Evolutionary conservation across 2,888 invertebrate species (phyloP), one percentile per base, ranked within the genome.

Genomic region (Callosobruchus maculatus): DNA sequence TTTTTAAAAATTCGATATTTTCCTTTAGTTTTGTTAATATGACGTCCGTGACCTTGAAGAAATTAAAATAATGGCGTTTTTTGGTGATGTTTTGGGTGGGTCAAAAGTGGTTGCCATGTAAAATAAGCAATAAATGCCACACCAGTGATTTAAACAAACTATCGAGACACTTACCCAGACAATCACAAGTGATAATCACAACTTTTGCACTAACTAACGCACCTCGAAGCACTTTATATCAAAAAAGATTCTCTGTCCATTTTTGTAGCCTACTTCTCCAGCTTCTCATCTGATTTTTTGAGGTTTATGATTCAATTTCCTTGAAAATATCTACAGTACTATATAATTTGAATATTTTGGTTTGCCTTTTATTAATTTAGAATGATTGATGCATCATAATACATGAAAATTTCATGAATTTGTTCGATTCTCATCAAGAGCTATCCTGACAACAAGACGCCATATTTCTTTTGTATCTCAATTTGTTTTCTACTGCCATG

Each of bases 401-500:
- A 84, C 86, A 86, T 86, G 80, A 81, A 82, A 83, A 83, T 82
- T 80, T 82, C 82, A 75, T 78, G 82, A 85, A 85, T 84, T 83
- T 49, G 49, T 49, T 75, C 77, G 75, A 79, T 78, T 82, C 81
- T 82, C 80, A 81, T 81, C 81, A 80, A 81, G 80, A 84, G 82
- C 84, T 82, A 81, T 86, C 86, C 86, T 84, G 81, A 83, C 83
- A 82, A 84, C 83, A 81, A 81, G 82, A 85, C 86, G 86, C 87
- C 87, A 87, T 87, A 84, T 83, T 83, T 79, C 77, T 79, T 77
- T 76, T 73, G 77, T 75, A n/a, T 78, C 77, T 77, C 75, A 75
- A 77, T 80, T 75, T 76, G 72, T 74, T 70, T 77, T 73, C 71
- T 74, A 74, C 21, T 7, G 18, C 18, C 49, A 49, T 49, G 49